A percentile compares a stretch with the other conserved stretches of the same genome.
Evolutionary conservation across 1,140 invertebrate genomes (phyloP).

Genomic region (Neodiprion virginianus): DNA sequence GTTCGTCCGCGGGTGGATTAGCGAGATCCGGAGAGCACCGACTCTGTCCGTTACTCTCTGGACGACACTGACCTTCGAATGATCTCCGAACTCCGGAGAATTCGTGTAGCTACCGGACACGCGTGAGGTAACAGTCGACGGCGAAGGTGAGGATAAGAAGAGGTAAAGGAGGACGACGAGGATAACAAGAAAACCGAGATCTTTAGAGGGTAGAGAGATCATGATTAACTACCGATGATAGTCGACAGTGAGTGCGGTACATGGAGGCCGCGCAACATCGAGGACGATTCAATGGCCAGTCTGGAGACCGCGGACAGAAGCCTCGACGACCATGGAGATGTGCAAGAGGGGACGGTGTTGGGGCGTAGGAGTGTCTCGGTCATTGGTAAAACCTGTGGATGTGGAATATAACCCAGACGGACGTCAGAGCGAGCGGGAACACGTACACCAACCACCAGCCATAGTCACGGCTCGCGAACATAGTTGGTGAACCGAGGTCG

Average conservation of each 20-base stretch:
- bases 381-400: not conserved
- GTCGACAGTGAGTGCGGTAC: too few species aligned
- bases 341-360: constrained; percentile 15
- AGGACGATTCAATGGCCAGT: not conserved
- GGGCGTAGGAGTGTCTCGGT: constrained; percentile 26
- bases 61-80: too few species aligned
- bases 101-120: not conserved
- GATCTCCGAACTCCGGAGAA: constrained; percentile 1
- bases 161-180: too few species aligned
- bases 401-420: too few species aligned
- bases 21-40: too few species aligned
- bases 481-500: too few species aligned
- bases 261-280: not conserved
- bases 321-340: constrained; percentile 19
- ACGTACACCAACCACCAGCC: not conserved
- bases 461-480: not conserved
- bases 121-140: not conserved
- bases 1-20: too few species aligned
- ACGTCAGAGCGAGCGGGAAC: not conserved
- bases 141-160: not conserved
- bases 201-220: too few species aligned
- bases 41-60: too few species aligned
- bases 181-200: too few species aligned
- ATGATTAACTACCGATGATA: too few species aligned
- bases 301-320: not conserved